These are phyloP conservation scores for Sylvietta virens DNA, from an alignment of 2,113 vertebrate species.

Conservation along the genomic window DNA sequence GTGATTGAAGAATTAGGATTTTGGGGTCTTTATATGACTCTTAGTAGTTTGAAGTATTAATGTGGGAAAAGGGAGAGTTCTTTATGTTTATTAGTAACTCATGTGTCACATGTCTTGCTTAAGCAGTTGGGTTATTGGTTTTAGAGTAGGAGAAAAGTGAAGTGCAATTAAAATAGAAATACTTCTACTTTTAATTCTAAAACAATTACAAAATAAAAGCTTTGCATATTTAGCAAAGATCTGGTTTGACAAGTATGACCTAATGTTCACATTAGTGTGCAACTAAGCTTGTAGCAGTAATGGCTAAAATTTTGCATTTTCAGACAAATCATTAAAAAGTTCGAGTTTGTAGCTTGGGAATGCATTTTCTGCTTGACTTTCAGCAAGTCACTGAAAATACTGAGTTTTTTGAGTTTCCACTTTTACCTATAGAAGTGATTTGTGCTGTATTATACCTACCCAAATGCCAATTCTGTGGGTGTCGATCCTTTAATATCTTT, in stretches of 20 bases:
- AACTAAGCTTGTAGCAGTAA: background rate
- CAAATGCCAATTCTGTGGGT: background rate
- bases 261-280: background rate
- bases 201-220: background rate
- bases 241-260: background rate
- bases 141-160: background rate
- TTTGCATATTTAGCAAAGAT: background rate
- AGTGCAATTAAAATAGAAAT: background rate
- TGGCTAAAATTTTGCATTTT: background rate
- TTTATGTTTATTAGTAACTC: background rate
- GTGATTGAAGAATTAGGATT: background rate
- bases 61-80: background rate
- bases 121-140: background rate
- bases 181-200: background rate
- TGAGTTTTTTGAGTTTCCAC: background rate
- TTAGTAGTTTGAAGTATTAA: background rate
- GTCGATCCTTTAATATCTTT: background rate
- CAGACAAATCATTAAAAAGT: background rate
- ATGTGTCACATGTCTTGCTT: background rate
- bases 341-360: background rate
- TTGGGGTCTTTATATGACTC: background rate
- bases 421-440: background rate
- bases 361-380: background rate
- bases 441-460: background rate
- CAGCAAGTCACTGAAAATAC: background rate